These are phyloP conservation scores for Galerucella nymphaeae DNA, from an alignment of 2,888 invertebrate species.

Conservation along the genomic window DNA sequence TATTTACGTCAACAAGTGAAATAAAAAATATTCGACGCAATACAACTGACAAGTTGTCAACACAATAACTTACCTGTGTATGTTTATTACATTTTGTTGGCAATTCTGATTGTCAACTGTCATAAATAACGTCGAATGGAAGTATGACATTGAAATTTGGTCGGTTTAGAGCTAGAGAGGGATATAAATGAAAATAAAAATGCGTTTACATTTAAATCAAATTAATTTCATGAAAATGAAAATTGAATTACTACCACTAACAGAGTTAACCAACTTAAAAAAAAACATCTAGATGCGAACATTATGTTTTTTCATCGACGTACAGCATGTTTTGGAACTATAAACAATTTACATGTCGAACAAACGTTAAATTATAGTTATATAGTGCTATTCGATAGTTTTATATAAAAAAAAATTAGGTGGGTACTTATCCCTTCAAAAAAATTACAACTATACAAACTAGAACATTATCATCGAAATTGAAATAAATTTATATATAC, in stretches of 20 bases:
- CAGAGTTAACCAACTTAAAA: not conserved
- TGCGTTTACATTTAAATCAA: too few relatives aligned
- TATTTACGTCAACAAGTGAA: too few relatives aligned
- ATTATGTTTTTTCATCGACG: not conserved
- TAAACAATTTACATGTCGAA: not conserved
- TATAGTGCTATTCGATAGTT: slow-evolving; percentile 3
- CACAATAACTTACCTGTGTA: too few relatives aligned
- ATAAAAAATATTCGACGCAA: too few relatives aligned
- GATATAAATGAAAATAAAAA: too few relatives aligned
- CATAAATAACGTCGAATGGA: not conserved
- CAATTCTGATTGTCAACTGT: not conserved
- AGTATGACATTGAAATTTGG: not conserved
- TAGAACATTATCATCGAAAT: not conserved
- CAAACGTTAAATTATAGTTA: not conserved
- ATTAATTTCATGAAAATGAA: too few relatives aligned
- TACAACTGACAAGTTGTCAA: too few relatives aligned
- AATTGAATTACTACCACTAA: too few relatives aligned
- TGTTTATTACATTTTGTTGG: not conserved
- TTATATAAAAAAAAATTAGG: slow-evolving; percentile 12
- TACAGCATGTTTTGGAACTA: slow-evolving; percentile 7
- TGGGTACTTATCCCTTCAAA: not conserved
- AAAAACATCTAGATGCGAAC: slow-evolving; percentile 10
- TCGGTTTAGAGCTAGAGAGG: not conserved
- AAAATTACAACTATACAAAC: slow-evolving; percentile 1
- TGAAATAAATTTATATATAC: not conserved